A percentile compares a stretch with the other conserved stretches of the same genome.
Conservation (phyloP, 2,113 vertebrate species). For the Dolichotis patagonum region DNA sequence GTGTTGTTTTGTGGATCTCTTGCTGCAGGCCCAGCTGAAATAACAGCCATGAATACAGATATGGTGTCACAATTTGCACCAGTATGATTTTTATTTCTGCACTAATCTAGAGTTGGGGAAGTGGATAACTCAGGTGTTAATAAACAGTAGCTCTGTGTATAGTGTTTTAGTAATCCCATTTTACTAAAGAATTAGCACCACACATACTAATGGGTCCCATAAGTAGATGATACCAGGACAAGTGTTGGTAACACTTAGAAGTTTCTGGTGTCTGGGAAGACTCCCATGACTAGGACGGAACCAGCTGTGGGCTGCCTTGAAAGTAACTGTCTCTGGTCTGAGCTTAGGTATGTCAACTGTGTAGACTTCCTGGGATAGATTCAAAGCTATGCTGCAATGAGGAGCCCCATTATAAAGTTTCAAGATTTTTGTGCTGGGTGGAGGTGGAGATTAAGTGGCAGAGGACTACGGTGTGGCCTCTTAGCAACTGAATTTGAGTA, state of each 20-base stretch:
- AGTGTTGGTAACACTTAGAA: not conserved
- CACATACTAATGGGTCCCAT: not conserved
- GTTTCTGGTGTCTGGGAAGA: not conserved
- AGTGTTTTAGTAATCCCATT: not conserved
- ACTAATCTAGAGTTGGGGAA: not conserved
- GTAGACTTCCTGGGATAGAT: not conserved
- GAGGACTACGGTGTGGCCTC: rapidly evolving
- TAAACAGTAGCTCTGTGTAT: not conserved
- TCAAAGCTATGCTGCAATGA: not conserved
- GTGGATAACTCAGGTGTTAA: not conserved
- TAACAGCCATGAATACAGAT: not conserved
- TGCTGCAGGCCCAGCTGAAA: not conserved
- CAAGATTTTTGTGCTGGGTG: not conserved
- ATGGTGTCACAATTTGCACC: not conserved
- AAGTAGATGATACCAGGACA: not conserved
- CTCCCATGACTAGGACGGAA: not conserved
- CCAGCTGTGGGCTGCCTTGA: not conserved
- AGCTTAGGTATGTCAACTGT: not conserved
- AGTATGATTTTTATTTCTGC: not conserved
- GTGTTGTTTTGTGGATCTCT: not conserved
- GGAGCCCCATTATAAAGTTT: not conserved
- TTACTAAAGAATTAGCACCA: not conserved
- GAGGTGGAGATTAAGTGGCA: not conserved
- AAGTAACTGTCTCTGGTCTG: not conserved
- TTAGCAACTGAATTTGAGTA: not conserved